Evolutionary conservation across 2,113 vertebrate species (phyloP).

Genomic region (Phrynocephalus versicolor): DNA sequence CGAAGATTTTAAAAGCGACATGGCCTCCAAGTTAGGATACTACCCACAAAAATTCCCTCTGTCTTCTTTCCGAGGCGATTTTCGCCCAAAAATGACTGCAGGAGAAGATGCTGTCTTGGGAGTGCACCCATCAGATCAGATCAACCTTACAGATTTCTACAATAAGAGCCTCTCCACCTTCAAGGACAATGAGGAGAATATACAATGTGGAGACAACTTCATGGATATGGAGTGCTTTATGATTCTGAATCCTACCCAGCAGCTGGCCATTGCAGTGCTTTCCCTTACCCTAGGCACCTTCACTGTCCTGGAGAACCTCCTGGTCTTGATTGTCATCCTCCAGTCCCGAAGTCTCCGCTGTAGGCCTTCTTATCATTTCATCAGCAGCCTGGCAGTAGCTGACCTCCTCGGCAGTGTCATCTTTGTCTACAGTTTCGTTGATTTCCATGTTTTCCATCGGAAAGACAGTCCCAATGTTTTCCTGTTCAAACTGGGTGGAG

Average conservation of each 20-base stretch:
- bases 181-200: conserved; percentile 85
- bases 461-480: conserved; percentile 97
- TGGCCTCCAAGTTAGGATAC: conserved; percentile 89
- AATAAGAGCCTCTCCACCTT: conserved; percentile 84
- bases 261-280: conserved; percentile 92
- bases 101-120: conserved; percentile 85
- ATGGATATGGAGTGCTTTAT: conserved; percentile 99
- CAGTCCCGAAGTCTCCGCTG: conserved; percentile 94
- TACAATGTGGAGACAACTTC: conserved; percentile 98
- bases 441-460: conserved; percentile 97
- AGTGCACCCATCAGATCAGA: conserved; percentile 84
- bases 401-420: conserved; percentile 97
- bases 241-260: conserved; percentile 97
- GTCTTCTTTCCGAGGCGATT: conserved; percentile 91
- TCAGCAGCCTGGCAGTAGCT: conserved; percentile 94
- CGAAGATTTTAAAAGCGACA: conserved; percentile 84
- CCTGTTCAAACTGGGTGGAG: conserved; percentile 96
- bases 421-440: conserved; percentile 98
- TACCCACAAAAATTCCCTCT: conserved; percentile 90
- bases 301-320: conserved; percentile 95
- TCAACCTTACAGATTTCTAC: conserved; percentile 90
- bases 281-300: conserved; percentile 96
- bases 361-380: conserved; percentile 97
- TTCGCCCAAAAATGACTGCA: conserved; percentile 88
- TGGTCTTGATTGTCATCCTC: conserved; percentile 94